Percentiles rank a stretch among this genome's conserved stretches.
These are phyloP conservation scores for Poecilus cupreus DNA, from an alignment of 2,888 invertebrate genomes.

Conservation along the genomic window DNA sequence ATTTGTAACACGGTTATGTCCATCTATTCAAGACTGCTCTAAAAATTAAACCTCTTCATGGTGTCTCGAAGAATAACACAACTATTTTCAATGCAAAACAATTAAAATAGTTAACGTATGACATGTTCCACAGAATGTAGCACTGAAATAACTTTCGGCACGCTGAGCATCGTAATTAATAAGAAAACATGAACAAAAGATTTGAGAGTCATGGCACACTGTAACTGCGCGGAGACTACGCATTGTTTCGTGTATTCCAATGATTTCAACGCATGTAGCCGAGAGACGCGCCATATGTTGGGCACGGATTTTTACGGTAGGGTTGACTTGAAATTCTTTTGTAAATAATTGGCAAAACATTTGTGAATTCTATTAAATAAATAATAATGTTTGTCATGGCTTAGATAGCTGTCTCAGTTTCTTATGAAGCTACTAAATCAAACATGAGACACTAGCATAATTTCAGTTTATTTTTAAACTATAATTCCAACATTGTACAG, in stretches of 20 bases:
- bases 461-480: too few species aligned
- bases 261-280: slow-evolving; percentile 56
- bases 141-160: neutral
- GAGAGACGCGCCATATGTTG: slow-evolving; percentile 40
- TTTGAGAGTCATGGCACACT: slow-evolving; percentile 43
- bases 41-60: neutral
- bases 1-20: neutral
- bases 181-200: slow-evolving; percentile 49
- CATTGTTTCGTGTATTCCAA: slow-evolving; percentile 46
- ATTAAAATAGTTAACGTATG: slow-evolving; percentile 38
- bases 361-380: too few species aligned
- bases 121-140: slow-evolving; percentile 18
- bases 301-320: neutral
- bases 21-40: neutral
- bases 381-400: too few species aligned
- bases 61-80: neutral
- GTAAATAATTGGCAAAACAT: too few species aligned
- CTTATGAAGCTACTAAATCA: too few species aligned
- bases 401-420: too few species aligned
- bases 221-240: slow-evolving; percentile 22
- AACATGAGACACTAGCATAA: too few species aligned
- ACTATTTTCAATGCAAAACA: slow-evolving; percentile 4
- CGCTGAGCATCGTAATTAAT: slow-evolving; percentile 44
- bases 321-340: too few species aligned
- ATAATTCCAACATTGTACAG: too few species aligned